Percentiles rank a stretch among this genome's conserved stretches.
phyloP scores from a whole-genome alignment of 2,113 vertebrate species.

The Fulica atra region DNA sequence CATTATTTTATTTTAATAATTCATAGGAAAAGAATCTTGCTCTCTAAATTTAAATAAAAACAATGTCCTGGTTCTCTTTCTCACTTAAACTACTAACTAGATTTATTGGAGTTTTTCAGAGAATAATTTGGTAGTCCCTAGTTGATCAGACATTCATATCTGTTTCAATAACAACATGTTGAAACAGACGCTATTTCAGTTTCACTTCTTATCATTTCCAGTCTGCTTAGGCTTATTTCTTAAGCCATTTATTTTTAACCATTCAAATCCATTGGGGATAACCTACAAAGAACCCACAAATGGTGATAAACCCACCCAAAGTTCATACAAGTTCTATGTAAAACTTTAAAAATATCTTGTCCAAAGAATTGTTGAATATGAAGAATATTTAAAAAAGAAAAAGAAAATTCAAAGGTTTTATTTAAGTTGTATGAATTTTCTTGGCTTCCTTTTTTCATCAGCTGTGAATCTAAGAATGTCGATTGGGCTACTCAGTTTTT shows the following conservation, averaged over 20 bases:
- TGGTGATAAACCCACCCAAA: not conserved
- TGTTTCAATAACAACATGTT: not conserved
- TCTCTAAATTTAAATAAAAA: not conserved
- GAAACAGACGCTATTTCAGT: not conserved
- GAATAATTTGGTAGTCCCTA: not conserved
- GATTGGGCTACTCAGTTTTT: not conserved
- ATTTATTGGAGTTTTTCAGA: not conserved
- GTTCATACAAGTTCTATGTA: not conserved
- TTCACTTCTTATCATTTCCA: not conserved
- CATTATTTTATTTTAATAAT: conserved; percentile 35
- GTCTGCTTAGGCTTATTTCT: not conserved
- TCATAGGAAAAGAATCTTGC: not conserved
- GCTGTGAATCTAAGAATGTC: not conserved
- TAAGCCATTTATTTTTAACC: not conserved
- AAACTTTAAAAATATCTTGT: not conserved
- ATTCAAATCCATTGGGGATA: not conserved
- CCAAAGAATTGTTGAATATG: not conserved
- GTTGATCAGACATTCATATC: not conserved
- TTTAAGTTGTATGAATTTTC: not conserved
- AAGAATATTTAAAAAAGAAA: not conserved
- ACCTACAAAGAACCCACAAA: not conserved
- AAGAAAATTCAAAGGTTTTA: not conserved
- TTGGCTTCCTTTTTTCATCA: not conserved
- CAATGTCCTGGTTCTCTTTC: not conserved
- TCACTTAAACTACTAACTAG: not conserved